Base-by-base conservation (phyloP, 2,113 vertebrate genomes). In the Baryphthengus martii region DNA sequence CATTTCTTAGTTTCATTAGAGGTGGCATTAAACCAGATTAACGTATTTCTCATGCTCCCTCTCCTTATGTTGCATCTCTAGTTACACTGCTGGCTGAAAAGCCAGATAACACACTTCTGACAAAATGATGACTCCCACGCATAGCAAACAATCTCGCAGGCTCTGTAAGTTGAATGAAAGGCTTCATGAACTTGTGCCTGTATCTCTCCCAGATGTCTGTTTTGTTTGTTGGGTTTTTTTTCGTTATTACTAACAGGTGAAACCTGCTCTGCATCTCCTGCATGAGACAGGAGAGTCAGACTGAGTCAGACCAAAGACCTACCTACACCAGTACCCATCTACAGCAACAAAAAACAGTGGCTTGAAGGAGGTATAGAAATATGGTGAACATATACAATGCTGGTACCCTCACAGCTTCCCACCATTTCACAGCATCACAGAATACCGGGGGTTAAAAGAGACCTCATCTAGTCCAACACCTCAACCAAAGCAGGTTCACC, bases 381-480 rank as follows among this genome's bases (percentile, higher is more conserved):
- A 50, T 0, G 5, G 5, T 15, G 10, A 68, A 14, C 7, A 13
- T 19, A 6, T 13, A 14, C 0, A 0, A 40, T 24, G 13, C 26
- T 49, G 13, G 6, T n/a, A 65, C 12, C 6, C 16, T 50, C 17
- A 17, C 44, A 72, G 56, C 29, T 85, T 68, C 19, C 53, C 58
- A 72, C 13, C 26, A 63, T 7, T 47, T 55, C 53, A 31, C 53
- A 55, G 53, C 28, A 55, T 31, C 28, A 29, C 52, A 53, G 28
- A 53, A 52, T 52, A 25, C 25, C 20, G 15, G 50, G 52, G 52
- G 24, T 53, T 53, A 26, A 15, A 53, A 53, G 26, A 26, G 24
- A 28, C 52, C 52, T 53, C 52, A 53, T 53, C 28, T 28, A 53
- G 52, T 24, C 26, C 26, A 53, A 53, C 26, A 28, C 25, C 52